Conservation (phyloP, 2,888 invertebrate species). For the Lamellibrachia columna region DNA sequence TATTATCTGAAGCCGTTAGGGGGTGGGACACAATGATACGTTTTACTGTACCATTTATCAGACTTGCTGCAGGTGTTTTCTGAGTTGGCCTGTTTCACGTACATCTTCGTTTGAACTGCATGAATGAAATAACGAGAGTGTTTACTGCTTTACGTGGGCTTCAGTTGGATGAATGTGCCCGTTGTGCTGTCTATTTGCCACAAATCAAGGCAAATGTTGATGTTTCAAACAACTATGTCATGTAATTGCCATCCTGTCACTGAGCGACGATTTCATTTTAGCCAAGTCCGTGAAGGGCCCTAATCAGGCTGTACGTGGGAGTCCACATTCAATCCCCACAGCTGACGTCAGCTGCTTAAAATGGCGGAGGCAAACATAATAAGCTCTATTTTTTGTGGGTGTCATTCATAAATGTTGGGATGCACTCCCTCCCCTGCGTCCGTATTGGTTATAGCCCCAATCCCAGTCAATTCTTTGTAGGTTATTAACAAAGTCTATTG, state of each 20-base stretch:
- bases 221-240: background rate
- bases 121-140: background rate
- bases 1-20: background rate
- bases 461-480: background rate
- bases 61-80: background rate
- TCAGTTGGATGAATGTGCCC: background rate
- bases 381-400: background rate
- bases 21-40: background rate
- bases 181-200: background rate
- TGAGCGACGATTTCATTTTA: background rate
- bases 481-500: background rate
- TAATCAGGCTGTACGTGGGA: background rate
- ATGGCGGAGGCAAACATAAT: background rate
- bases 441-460: no score
- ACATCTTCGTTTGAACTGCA: background rate
- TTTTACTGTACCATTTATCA: background rate
- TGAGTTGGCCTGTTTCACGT: background rate
- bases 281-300: background rate
- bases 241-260: background rate
- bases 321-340: background rate
- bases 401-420: background rate
- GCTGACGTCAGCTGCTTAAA: background rate
- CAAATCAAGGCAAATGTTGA: background rate
- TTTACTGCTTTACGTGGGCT: background rate
- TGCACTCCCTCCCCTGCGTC: background rate